Conservation (phyloP, 2,113 vertebrate species). For the Poecilia latipinna region DNA sequence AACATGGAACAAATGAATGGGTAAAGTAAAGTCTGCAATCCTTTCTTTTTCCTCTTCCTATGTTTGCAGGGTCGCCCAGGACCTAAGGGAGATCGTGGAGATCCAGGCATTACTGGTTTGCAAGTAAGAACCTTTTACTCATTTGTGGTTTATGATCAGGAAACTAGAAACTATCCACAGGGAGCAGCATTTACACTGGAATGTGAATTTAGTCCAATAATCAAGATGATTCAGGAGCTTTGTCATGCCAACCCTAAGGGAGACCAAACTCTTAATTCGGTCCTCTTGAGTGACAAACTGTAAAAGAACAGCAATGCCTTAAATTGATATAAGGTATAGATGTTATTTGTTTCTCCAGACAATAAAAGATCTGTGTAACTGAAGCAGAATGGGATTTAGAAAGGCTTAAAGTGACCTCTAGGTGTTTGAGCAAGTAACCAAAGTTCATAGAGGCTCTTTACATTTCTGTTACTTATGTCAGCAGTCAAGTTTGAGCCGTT, state of each 20-base stretch:
- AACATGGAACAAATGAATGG: constrained; percentile 10
- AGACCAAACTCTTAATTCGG: constrained; percentile 37
- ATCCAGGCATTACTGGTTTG: constrained; percentile 86
- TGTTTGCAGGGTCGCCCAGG: constrained; percentile 88
- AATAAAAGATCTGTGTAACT: constrained; percentile 62
- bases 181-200: constrained; percentile 59
- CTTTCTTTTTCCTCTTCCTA: constrained; percentile 10
- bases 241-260: constrained; percentile 59
- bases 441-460: not conserved
- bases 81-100: constrained; percentile 93
- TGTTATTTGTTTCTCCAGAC: constrained; percentile 44
- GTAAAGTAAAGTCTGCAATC: constrained; percentile 25
- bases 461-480: not conserved
- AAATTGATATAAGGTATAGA: constrained; percentile 54
- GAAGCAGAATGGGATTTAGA: constrained; percentile 25
- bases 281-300: constrained; percentile 66
- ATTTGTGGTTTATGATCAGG: constrained; percentile 71
- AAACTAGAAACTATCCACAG: constrained; percentile 59
- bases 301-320: too few species aligned
- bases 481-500: not conserved
- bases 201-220: constrained; percentile 61
- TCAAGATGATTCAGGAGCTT: constrained; percentile 64
- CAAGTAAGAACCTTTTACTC: constrained; percentile 73
- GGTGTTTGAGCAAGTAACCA: not conserved
- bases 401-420: constrained; percentile 10